Evolutionary conservation across 2,888 invertebrate species (phyloP), one percentile per base, ranked within the genome.

Genomic region (Acrobasis suavella): DNA sequence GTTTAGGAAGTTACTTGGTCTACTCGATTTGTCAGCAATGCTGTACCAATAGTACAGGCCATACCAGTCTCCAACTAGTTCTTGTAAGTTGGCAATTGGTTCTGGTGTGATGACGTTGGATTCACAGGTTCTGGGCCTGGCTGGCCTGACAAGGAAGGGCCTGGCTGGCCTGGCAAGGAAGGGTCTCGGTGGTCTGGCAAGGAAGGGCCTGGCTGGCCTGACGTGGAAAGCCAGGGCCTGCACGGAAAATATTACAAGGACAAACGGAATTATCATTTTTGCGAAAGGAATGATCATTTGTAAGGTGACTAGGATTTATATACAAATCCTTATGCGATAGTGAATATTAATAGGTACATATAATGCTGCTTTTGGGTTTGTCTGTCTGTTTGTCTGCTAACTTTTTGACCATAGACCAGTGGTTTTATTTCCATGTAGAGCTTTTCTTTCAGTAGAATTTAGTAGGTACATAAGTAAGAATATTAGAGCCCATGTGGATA

Each of bases 11-110:
- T 12, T 42, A 14, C 42, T 42, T 42, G 14, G 42, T 42, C 42
- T 42, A 12, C 14, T 42, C 1, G 42, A 42, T 39, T 14, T 55
- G 8, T 52, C 22, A 6, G 10, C 38, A 10, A 16, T 55, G 9
- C 38, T 55, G 15, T 10, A 55, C 55, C 55, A 55, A 9, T 39
- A 55, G 16, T 55, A 55, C 10, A 55, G 2, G 15, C 55, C 55
- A 38, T 55, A 39, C 55, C 55, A 55, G 9, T 55, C 38, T 55
- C 55, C 55, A 2, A 1, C 9, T 15, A 39, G 16, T 39, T 55
- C 38, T 15, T 55, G 38, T 2, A 55, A 15, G 15, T 55, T 16
- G 5, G 38, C n/a, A 14, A 54, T 7, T 16, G 38, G 39, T 38
- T 15, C 37, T 38, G 54, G 54, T 37, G 15, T 54, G 6, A 54